phyloP scores from a whole-genome alignment of 2,113 vertebrate genomes.

The Stomatorhinus ivindoensis region DNA sequence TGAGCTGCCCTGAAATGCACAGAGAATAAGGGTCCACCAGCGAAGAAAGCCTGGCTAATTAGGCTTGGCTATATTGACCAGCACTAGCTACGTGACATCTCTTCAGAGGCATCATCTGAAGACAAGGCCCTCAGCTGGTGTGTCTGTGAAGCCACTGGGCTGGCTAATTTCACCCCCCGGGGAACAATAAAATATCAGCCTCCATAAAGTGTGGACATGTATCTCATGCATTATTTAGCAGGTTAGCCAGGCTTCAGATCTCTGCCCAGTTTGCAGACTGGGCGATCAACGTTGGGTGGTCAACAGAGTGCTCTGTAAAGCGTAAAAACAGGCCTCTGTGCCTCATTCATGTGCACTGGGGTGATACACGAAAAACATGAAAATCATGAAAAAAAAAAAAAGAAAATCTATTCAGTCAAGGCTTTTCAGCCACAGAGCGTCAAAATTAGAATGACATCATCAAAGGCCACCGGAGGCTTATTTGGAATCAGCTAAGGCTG shows the following conservation, averaged over 20 bases:
- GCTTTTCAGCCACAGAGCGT: neutral
- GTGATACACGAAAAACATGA: neutral
- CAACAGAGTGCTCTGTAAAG: neutral
- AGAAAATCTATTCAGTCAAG: neutral
- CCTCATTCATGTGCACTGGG: too few species aligned
- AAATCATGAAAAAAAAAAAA: neutral
- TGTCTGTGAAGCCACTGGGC: neutral
- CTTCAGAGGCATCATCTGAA: constrained; percentile 32
- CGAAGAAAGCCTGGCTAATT: constrained; percentile 43
- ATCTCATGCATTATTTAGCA: neutral
- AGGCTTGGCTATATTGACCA: constrained; percentile 49
- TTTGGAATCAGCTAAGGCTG: neutral
- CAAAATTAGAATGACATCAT: constrained; percentile 1
- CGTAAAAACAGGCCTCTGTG: neutral
- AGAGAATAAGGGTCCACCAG: constrained; percentile 32
- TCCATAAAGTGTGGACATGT: neutral
- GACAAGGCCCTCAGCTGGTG: neutral
- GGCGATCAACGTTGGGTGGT: neutral
- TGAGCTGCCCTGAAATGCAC: constrained; percentile 27
- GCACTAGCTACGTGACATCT: constrained; percentile 18
- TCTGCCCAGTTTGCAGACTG: neutral
- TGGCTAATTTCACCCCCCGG: neutral
- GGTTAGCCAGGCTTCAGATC: neutral
- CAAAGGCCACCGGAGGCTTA: neutral
- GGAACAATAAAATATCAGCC: neutral